Evolutionary conservation across 2,888 invertebrate genomes (phyloP).

Genomic region (Sarcophaga variegata): DNA sequence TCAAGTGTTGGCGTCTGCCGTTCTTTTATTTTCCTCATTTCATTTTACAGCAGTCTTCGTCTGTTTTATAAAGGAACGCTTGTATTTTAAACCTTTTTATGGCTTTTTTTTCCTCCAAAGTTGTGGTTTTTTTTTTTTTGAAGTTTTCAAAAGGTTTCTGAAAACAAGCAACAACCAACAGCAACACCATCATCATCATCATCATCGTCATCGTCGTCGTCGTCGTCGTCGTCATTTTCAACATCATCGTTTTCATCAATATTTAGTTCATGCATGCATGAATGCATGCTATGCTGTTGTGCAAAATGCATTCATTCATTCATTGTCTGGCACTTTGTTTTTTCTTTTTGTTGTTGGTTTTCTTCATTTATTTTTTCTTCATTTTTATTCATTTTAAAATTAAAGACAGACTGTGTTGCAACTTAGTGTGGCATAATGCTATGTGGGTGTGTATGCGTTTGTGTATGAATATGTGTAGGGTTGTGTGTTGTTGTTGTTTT

Average conservation of each 20-base stretch:
- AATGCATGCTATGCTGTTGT: slow-evolving; percentile 43
- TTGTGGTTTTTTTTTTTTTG: slow-evolving; percentile 18
- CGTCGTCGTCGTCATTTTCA: neutral
- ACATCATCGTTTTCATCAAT: slow-evolving; percentile 52
- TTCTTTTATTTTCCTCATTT: slow-evolving; percentile 45
- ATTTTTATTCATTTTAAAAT: neutral
- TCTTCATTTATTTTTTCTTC: neutral
- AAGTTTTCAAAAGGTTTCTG: slow-evolving; percentile 44
- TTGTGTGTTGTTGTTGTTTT: slow-evolving; percentile 17
- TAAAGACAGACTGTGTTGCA: neutral
- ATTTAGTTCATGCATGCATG: slow-evolving; percentile 59
- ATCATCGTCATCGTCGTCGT: neutral
- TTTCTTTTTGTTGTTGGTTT: neutral
- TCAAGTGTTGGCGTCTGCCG: slow-evolving; percentile 68
- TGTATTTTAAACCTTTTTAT: slow-evolving; percentile 43
- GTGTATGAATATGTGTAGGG: neutral
- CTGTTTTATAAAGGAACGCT: slow-evolving; percentile 8
- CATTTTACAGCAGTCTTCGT: slow-evolving; percentile 14
- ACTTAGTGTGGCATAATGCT: neutral
- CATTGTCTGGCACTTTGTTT: slow-evolving; percentile 55
- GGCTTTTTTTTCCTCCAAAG: slow-evolving; percentile 9
- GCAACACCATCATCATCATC: neutral
- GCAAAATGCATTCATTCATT: slow-evolving; percentile 66
- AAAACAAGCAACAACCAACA: slow-evolving; percentile 5
- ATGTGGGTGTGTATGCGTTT: neutral